Evolutionary conservation across 2,113 vertebrate genomes (phyloP).

Genomic region (Bufo gargarizans): DNA sequence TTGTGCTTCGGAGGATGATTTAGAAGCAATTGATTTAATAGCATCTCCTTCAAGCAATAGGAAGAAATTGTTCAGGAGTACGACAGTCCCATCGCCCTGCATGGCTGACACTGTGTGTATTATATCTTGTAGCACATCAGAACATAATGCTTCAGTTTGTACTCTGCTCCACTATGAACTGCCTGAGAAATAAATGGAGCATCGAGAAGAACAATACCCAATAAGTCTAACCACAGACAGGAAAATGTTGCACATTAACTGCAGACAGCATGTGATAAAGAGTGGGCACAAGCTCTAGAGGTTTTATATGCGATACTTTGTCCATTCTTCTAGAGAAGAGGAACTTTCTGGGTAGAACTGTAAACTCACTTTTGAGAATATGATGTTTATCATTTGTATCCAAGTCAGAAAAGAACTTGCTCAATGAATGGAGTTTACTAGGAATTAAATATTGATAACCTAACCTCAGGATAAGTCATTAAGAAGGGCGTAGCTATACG

Average conservation of each 20-base stretch:
- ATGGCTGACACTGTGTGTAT: constrained; percentile 51
- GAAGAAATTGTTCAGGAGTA: constrained; percentile 41
- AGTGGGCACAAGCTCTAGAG: background rate
- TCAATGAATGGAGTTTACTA: too few species aligned
- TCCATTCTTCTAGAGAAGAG: background rate
- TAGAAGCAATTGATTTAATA: constrained; percentile 57
- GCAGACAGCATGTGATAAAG: constrained; percentile 14
- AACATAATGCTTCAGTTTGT: constrained; percentile 46
- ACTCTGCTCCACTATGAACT: constrained; percentile 7
- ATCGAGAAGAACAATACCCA: constrained; percentile 16
- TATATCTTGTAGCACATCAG: constrained; percentile 47
- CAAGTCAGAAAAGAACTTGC: background rate
- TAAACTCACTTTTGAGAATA: background rate
- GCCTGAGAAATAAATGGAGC: constrained; percentile 34
- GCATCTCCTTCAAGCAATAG: constrained; percentile 46
- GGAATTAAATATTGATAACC: too few species aligned
- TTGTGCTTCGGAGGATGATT: constrained; percentile 54
- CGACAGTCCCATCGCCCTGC: constrained; percentile 47
- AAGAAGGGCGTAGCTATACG: too few species aligned
- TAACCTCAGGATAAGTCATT: too few species aligned
- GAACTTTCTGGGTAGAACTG: background rate
- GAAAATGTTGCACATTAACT: constrained; percentile 36
- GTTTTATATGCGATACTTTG: constrained; percentile 15
- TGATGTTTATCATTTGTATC: background rate
- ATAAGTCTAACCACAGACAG: constrained; percentile 28